phyloP scores from a whole-genome alignment of 2,888 invertebrate species.

The Conops quadrifasciatus region DNA sequence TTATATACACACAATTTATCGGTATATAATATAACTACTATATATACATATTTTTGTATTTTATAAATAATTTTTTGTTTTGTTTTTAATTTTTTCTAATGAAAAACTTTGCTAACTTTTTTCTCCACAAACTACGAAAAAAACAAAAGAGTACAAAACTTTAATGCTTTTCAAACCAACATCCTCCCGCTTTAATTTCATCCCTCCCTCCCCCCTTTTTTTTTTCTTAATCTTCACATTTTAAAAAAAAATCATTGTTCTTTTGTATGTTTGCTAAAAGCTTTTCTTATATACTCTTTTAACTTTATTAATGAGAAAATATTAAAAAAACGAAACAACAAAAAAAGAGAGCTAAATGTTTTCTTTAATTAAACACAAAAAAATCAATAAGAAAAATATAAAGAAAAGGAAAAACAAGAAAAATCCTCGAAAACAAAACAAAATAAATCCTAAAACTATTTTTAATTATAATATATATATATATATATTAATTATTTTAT shows the following conservation, averaged over 20 bases:
- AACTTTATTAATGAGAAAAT: conserved; percentile 8
- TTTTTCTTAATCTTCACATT: neutral
- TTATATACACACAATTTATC: conserved; percentile 29
- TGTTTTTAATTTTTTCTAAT: no score
- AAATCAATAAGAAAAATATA: conserved; percentile 24
- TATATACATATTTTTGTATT: conserved; percentile 34
- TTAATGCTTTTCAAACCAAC: conserved; percentile 32
- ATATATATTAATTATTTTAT: conserved; percentile 29
- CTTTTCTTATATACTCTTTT: neutral
- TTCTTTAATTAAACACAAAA: neutral
- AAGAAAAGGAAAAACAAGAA: conserved; percentile 18
- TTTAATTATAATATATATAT: conserved; percentile 22
- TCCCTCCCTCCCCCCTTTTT: no score
- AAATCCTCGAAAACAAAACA: conserved; percentile 37
- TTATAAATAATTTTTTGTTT: no score
- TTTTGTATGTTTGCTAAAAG: conserved; percentile 7
- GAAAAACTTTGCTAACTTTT: conserved; percentile 29
- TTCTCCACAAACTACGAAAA: conserved; percentile 27
- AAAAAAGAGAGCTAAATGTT: neutral
- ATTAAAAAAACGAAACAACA: neutral
- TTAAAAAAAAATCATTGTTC: no score
- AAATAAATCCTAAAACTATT: neutral
- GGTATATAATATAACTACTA: conserved; percentile 26
- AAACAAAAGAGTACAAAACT: conserved; percentile 19
- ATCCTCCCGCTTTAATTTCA: neutral